Evolutionary conservation across 2,113 vertebrate species (phyloP).

Genomic region (Gallinago media): DNA sequence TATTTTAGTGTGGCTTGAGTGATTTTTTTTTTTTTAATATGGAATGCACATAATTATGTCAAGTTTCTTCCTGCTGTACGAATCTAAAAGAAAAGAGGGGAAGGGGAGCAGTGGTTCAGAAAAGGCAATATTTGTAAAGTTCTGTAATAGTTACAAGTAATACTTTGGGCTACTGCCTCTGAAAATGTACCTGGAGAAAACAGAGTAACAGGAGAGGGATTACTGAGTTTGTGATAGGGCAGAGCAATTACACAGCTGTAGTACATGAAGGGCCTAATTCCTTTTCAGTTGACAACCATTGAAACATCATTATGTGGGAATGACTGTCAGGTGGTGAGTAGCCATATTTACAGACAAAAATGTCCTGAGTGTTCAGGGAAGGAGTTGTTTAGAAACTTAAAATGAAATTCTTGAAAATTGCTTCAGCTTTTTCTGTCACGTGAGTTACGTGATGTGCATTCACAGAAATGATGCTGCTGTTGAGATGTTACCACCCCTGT

Average conservation of each 20-base stretch:
- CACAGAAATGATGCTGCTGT: background rate
- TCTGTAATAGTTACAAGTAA: background rate
- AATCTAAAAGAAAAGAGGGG: background rate
- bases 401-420: background rate
- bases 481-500: background rate
- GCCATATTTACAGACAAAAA: background rate
- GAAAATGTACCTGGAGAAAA: background rate
- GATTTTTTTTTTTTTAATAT: background rate
- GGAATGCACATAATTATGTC: background rate
- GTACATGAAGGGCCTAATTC: background rate
- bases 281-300: background rate
- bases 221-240: background rate
- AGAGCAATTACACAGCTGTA: background rate
- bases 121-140: background rate
- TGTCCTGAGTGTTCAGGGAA: fast-evolving
- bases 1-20: background rate
- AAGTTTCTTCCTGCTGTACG: background rate
- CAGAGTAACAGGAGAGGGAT: background rate
- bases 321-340: background rate
- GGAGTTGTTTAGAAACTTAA: background rate
- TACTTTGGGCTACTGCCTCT: background rate
- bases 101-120: background rate
- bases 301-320: background rate
- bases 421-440: background rate
- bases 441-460: background rate